phyloP scores from a whole-genome alignment of 2,113 vertebrate species.

The Potamarius usumacintae region DNA sequence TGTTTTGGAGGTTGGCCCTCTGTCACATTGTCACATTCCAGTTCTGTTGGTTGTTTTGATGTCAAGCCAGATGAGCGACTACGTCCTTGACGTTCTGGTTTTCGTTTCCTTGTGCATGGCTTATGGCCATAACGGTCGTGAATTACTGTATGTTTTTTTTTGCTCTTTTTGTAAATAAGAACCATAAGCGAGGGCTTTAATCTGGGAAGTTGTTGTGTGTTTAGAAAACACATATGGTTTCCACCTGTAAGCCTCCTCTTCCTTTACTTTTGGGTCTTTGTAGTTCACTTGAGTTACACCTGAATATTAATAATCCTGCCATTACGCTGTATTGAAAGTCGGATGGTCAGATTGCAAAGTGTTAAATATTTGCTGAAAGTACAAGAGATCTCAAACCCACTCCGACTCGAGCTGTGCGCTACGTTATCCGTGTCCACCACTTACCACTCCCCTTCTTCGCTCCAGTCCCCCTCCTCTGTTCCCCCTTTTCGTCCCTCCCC shows the following conservation, averaged over 20 bases:
- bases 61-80: too few relatives aligned
- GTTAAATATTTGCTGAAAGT: neutral
- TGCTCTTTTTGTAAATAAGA: neutral
- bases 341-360: neutral
- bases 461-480: conserved; percentile 59
- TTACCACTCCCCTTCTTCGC: conserved; percentile 37
- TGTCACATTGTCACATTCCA: too few relatives aligned
- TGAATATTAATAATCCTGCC: neutral
- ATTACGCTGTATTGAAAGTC: neutral
- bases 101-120: neutral
- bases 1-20: too few relatives aligned
- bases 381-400: neutral
- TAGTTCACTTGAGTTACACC: neutral
- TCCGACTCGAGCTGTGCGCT: neutral
- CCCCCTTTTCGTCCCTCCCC: conserved; percentile 61
- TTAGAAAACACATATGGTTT: neutral
- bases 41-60: too few relatives aligned
- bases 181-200: neutral
- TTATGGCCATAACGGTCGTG: neutral
- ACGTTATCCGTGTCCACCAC: conserved; percentile 54
- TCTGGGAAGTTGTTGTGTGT: neutral
- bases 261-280: too few relatives aligned
- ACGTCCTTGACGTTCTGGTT: too few relatives aligned
- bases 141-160: neutral
- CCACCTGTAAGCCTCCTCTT: neutral